phyloP scores from a whole-genome alignment of 2,888 invertebrate genomes.

The Alentia gelatinosa region DNA sequence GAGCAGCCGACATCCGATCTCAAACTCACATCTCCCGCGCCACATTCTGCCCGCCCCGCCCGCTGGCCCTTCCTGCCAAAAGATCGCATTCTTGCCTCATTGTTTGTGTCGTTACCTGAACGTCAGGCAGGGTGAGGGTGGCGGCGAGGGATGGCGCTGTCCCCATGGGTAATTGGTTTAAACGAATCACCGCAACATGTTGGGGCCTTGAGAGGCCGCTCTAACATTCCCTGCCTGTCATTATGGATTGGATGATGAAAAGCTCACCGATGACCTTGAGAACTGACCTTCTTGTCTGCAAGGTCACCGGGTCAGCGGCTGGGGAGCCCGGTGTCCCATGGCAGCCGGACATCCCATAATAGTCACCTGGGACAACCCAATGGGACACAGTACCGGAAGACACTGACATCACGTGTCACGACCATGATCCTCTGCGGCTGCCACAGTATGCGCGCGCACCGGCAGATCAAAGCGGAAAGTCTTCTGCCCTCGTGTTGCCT shows the following conservation, averaged over 20 bases:
- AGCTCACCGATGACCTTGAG: conserved; percentile 36
- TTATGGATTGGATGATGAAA: conserved; percentile 42
- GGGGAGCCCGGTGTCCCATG: background rate
- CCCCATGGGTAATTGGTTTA: background rate
- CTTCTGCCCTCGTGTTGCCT: background rate
- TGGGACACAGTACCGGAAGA: conserved; percentile 42
- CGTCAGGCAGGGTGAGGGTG: background rate
- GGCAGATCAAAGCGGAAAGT: conserved; percentile 34
- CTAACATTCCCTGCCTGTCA: background rate
- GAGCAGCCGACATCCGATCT: background rate
- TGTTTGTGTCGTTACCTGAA: background rate
- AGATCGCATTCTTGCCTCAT: conserved; percentile 8
- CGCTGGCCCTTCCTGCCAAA: background rate
- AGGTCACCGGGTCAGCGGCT: conserved; percentile 24
- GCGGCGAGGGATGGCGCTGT: no score
- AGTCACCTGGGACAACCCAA: conserved; percentile 49
- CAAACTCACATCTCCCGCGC: conserved; percentile 14
- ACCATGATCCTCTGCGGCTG: conserved; percentile 52
- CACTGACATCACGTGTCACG: conserved; percentile 44
- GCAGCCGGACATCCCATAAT: conserved; percentile 50
- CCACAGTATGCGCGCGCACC: conserved; percentile 34
- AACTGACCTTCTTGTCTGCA: conserved; percentile 43
- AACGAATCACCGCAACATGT: background rate
- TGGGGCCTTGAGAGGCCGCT: background rate
- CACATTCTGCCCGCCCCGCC: background rate